phyloP scores from a whole-genome alignment of 2,797 vertebrate genomes.

The Enoplosus armatus region DNA sequence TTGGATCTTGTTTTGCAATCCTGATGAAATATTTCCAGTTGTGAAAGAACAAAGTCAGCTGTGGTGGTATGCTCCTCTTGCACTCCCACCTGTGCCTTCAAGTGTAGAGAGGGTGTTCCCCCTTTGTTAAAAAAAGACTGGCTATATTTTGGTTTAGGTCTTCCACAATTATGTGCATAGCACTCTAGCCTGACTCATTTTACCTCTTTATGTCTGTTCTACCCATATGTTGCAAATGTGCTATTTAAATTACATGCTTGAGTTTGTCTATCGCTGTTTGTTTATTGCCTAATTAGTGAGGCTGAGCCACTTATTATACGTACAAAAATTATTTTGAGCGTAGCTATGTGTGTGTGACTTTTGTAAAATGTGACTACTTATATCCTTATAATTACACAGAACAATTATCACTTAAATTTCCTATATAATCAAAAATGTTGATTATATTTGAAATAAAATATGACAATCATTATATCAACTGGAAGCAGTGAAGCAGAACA shows the following conservation, averaged over 20 bases:
- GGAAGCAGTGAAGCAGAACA: not conserved
- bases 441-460: no score
- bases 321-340: not conserved
- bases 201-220: not conserved
- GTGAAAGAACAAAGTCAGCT: constrained; percentile 32
- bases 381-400: not conserved
- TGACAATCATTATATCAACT: not conserved
- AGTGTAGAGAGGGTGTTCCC: constrained; percentile 19
- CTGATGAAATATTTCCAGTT: constrained; percentile 54
- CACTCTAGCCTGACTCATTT: not conserved
- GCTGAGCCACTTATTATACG: not conserved
- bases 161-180: not conserved
- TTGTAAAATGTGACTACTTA: not conserved
- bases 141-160: not conserved
- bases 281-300: not conserved
- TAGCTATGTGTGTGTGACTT: not conserved
- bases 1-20: constrained; percentile 27
- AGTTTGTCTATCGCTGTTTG: not conserved
- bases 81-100: constrained; percentile 4
- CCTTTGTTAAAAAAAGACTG: not conserved
- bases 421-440: constrained; percentile 3
- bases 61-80: constrained; percentile 29
- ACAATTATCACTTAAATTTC: not conserved
- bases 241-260: not conserved
- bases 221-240: not conserved